Conservation (phyloP, 2,113 vertebrate species). For the Gulo gulo region DNA sequence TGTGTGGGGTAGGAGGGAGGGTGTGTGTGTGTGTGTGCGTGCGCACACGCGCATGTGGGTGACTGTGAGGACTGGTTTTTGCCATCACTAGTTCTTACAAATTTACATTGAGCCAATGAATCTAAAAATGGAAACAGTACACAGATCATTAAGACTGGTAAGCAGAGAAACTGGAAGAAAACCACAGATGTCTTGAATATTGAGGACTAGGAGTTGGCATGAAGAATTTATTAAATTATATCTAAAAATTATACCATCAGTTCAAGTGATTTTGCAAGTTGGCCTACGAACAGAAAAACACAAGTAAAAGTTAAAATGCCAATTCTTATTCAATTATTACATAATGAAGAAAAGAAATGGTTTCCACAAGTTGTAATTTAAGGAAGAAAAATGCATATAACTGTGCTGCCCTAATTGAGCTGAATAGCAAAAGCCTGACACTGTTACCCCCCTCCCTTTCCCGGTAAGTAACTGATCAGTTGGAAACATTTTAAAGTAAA, state of each 20-base stretch:
- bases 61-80: background rate
- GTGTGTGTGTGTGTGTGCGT: background rate
- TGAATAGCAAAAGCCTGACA: background rate
- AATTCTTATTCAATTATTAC: background rate
- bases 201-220: constrained; percentile 10
- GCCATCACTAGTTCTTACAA: background rate
- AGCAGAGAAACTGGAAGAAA: constrained; percentile 40
- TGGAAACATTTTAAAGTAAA: constrained; percentile 52
- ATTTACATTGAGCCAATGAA: background rate
- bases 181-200: constrained; percentile 10
- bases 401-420: background rate
- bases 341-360: constrained; percentile 3
- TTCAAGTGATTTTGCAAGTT: constrained; percentile 44
- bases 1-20: background rate
- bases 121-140: constrained; percentile 2
- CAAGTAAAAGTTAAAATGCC: background rate
- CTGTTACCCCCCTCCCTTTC: background rate
- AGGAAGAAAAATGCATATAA: background rate
- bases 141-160: background rate
- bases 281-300: constrained; percentile 24
- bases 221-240: constrained; percentile 28
- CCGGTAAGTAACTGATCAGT: background rate
- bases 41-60: background rate
- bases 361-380: constrained; percentile 1
- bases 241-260: constrained; percentile 34